Evolutionary conservation across 1,140 invertebrate genomes (phyloP), one percentile per base, ranked within the genome.

Genomic region (Drosophila athabasca): DNA sequence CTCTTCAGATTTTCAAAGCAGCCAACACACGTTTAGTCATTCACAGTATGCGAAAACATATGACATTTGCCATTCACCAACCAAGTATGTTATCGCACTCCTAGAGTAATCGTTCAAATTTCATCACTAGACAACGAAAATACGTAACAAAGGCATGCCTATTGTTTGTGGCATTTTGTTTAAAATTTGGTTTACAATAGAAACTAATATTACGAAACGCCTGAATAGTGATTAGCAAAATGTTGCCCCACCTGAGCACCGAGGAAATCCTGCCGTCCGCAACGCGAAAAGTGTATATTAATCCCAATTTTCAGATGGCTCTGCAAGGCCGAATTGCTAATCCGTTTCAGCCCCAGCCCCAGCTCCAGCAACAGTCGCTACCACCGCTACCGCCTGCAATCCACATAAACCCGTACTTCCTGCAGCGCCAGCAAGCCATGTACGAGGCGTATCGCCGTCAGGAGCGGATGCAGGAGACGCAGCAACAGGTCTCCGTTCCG

Each of bases 251-350:
- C 26, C 54, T 84, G 15, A 77, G 68, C 24, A 44, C 66, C 22
- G 73, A 89, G 19, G 79, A 84, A 15, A 67, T 44, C 15, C 35
- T 67, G 43, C 64, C 76, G n/a, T 59, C 79, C 11, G 49, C 66
- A n/a, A 55, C 67, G 6, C 67, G 85, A 26, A 91, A 76, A 13
- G 78, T 88, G 64, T 85, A 85, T 48, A 85, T 91, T 49, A 91
- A 91, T 73, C 82, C 80, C 35, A 89, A 77, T 71, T 90, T 84
- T 58, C 44, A 87, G 22, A 45, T 76, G 26, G 48, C 74, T 15
- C 35, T 77, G 52, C 73, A 84, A 85, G 75, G 75, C 61, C 84
- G 68, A 61, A 48, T 59, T 50, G 59, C 48, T 64, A 57, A 71
- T 50, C 50, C 58, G 22, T 48, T 22, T 48, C 57, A 50, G 65